phyloP scores from a whole-genome alignment of 1,140 invertebrate species.

The Drosophila melanica region DNA sequence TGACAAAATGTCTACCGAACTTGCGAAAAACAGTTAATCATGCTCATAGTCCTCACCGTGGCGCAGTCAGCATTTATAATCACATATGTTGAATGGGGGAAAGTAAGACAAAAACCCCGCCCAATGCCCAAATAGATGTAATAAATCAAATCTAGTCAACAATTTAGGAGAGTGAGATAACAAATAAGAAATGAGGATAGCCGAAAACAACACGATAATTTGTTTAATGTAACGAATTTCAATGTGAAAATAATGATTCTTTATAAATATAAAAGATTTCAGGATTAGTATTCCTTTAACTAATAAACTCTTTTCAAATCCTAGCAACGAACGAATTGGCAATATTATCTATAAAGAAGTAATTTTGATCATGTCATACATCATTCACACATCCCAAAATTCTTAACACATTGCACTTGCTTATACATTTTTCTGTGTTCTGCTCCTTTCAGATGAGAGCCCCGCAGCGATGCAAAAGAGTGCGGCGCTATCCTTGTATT shows the following conservation, averaged over 20 bases:
- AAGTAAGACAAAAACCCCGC: constrained; percentile 27
- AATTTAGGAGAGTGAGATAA: constrained; percentile 11
- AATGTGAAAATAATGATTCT: too few species aligned
- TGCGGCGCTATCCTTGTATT: constrained; percentile 34
- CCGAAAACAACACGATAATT: constrained; percentile 6
- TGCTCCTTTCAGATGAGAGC: constrained; percentile 75
- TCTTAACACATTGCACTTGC: too few species aligned
- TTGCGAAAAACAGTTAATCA: constrained; percentile 75
- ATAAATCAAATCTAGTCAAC: constrained; percentile 73
- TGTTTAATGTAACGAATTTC: too few species aligned
- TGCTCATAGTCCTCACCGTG: constrained; percentile 34
- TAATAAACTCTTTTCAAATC: too few species aligned
- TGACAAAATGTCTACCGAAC: constrained; percentile 73
- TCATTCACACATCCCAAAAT: too few species aligned
- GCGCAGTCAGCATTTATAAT: constrained; percentile 59
- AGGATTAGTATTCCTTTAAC: too few species aligned
- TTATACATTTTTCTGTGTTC: constrained; percentile 35
- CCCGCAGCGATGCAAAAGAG: constrained; percentile 82
- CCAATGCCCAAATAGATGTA: constrained; percentile 67
- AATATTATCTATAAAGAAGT: too few species aligned
- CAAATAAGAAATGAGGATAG: neutral
- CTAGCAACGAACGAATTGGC: too few species aligned
- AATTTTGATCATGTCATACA: too few species aligned
- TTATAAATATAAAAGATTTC: too few species aligned
- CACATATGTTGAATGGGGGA: constrained; percentile 5